Percentiles rank a stretch among this genome's conserved stretches.
Conservation (phyloP, 2,113 vertebrate species). For the Leucopsar rothschildi region DNA sequence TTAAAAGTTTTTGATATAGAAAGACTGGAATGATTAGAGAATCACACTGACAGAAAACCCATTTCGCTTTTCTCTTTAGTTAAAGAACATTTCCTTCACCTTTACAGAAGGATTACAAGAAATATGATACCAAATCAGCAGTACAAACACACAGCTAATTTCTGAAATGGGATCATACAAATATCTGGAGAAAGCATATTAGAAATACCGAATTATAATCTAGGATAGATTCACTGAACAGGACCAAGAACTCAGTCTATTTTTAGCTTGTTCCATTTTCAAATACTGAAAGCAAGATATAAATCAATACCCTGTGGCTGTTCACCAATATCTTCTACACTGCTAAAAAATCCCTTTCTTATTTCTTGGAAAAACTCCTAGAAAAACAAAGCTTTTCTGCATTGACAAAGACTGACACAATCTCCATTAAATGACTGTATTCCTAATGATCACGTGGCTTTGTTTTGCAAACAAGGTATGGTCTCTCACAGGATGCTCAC, state of each 20-base stretch:
- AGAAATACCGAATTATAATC: background rate
- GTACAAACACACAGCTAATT: background rate
- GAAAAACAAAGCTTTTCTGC: background rate
- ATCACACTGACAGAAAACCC: background rate
- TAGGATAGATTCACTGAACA: background rate
- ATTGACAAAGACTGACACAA: background rate
- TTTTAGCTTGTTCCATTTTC: background rate
- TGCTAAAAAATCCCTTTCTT: background rate
- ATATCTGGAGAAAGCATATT: background rate
- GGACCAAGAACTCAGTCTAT: background rate
- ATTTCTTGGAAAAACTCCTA: background rate
- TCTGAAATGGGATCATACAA: background rate
- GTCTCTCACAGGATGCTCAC: background rate
- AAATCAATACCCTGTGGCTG: background rate
- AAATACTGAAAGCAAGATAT: background rate
- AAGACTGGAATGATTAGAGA: background rate
- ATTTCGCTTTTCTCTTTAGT: background rate
- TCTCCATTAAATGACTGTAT: background rate
- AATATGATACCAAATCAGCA: background rate
- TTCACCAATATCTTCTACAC: background rate
- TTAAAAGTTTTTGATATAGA: background rate
- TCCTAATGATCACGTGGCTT: background rate
- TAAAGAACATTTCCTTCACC: background rate
- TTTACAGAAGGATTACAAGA: background rate
- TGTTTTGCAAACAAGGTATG: background rate